Evolutionary conservation across 2,888 invertebrate species (phyloP), one percentile per base, ranked within the genome.

Genomic region (Plebejus melissa): DNA sequence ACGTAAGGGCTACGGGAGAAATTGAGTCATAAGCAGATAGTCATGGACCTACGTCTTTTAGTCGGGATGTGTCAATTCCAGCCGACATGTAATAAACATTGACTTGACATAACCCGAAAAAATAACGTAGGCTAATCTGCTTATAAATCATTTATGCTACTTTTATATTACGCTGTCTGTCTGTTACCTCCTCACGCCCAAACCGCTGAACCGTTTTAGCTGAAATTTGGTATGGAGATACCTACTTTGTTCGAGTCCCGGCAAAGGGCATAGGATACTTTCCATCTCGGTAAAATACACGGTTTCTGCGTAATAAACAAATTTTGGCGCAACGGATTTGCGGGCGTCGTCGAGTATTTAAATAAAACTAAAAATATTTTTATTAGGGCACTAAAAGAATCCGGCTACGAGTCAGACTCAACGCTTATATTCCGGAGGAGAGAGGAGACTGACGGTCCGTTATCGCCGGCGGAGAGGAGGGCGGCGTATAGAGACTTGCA

Each of bases 321-420:
- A 7, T 41, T 41, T 6, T 41, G 7, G 38, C 38, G 38, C 38
- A 38, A 38, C 5, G 38, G 38, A n/a, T n/a, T 54, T 16, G 1
- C 36, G 36, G 2, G 36, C 36, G 36, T 36, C 36, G 36, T 36
- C 36, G 4, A 36, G 36, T 36, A 38, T 38, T 38, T 5, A 38
- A 32, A 32, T 32, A 32, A 32, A 38, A 38, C 0, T 38, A 38
- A 7, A 41, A 41, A 9, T 28, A 32, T 65, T 65, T 32, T 22
- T 36, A 32, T 2, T 54, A 97, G 98, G 89, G 97, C 97, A 74
- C 93, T 97, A 75, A 98, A 98, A 88, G 98, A 98, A 87, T 96
- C 97, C 22, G 98, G 98, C 22, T 98, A 98, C 88, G 98, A 98
- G 87, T 98, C 98, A 81, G 98, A 98, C 89, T 98, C 98, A 6